Evolutionary conservation across 2,113 vertebrate species (phyloP), one percentile per base, ranked within the genome.

Genomic region (Puntigrus tetrazona): DNA sequence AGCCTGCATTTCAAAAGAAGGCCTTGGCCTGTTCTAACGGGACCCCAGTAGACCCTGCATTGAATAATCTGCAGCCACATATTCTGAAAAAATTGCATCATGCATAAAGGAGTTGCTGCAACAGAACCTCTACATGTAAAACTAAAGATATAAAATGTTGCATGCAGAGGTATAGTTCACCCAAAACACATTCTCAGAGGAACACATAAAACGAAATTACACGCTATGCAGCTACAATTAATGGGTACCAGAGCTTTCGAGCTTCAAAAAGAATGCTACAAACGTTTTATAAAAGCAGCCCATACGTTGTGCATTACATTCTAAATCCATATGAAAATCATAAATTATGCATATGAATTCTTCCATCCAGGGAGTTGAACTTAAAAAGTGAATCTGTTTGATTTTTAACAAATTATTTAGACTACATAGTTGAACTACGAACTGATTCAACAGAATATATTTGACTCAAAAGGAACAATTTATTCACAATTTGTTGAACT

Each of bases 41-140:
- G 18, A 67, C 36, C 34, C 61, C 47, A 29, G 77, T 63, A 87
- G 36, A 65, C 78, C n/a, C 7, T 29, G 52, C 43, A 55, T 20
- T 52, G 22, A 72, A 84, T 70, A 50, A 57, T 61, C 20, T 38
- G 4, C 25, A 18, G 14, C 29, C 29, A 74, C 27, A 61, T 76
- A 78, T 50, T 63, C 0, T 61, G 69, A 57, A 83, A 78, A 11
- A 41, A 14, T 80, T 79, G 57, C 43, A 82, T 57, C 47, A 78
- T 78, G 45, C n/a, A 31, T 27, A 57, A 41, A 81, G 27, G 8
- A 7, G 25, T 29, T 69, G 22, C 10, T 59, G 77, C 69, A 85
- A 75, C 0, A 27, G 7, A 81, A 36, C 10, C 20, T 69, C n/a
- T 31, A n/a, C 22, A 57, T 1, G 4, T 57, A 29, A 31, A 76